Conservation (phyloP, 2,888 invertebrate genomes). For the Andrena chrysosceles region DNA sequence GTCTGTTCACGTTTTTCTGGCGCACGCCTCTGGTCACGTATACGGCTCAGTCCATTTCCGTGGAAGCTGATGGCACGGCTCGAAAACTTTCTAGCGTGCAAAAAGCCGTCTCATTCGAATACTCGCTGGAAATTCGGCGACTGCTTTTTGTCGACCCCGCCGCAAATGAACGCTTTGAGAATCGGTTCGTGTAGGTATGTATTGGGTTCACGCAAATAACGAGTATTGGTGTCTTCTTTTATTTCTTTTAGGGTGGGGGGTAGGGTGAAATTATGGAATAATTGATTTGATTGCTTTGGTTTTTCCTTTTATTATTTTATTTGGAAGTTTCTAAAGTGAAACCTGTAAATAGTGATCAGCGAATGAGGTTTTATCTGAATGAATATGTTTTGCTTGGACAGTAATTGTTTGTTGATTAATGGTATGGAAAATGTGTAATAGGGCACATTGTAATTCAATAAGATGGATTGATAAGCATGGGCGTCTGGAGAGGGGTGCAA, state of each 20-base stretch:
- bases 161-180: not conserved
- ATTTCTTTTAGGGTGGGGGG: not conserved
- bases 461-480: no score
- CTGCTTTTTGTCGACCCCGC: slow-evolving; percentile 34
- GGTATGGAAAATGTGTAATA: no score
- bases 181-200: not conserved
- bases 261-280: no score
- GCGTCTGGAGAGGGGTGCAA: no score
- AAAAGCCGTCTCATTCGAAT: slow-evolving; percentile 56
- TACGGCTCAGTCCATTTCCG: slow-evolving; percentile 38
- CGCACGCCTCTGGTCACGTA: slow-evolving; percentile 30
- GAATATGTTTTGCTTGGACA: no score
- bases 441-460: no score
- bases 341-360: no score
- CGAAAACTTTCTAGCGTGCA: slow-evolving; percentile 62
- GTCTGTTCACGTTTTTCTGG: slow-evolving; percentile 20
- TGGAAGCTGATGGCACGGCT: slow-evolving; percentile 7
- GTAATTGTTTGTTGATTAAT: no score
- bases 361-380: no score
- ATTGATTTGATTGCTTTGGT: no score
- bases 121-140: slow-evolving; percentile 55
- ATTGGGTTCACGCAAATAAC: not conserved
- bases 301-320: no score
- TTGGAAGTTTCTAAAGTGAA: no score
- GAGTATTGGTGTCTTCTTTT: not conserved